Evolutionary conservation across 2,113 vertebrate genomes (phyloP).

Genomic region (Sminthopsis crassicaudata): DNA sequence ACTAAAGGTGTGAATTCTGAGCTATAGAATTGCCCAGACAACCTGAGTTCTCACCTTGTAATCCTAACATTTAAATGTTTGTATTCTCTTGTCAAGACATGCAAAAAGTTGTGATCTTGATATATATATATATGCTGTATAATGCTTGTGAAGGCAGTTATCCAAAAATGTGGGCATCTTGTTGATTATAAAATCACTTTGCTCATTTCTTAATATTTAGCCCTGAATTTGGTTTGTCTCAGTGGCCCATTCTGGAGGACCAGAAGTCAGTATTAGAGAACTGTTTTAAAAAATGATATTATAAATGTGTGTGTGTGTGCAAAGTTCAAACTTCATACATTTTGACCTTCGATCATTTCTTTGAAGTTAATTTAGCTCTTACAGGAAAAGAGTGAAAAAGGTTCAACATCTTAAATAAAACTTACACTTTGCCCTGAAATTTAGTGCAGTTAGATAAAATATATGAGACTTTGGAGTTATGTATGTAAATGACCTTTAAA

Average conservation of each 20-base stretch:
- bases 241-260: background rate
- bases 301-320: background rate
- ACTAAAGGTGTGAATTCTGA: no score
- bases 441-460: background rate
- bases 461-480: slow-evolving; percentile 19
- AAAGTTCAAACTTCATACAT: background rate
- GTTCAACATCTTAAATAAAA: background rate
- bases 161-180: background rate
- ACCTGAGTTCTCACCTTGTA: no score
- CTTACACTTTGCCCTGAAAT: background rate
- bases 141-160: background rate
- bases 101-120: background rate
- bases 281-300: background rate
- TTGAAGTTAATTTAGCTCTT: background rate
- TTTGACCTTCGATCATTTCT: background rate
- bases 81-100: background rate
- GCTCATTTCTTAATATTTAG: background rate
- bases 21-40: no score
- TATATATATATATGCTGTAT: background rate
- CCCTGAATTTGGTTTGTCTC: background rate
- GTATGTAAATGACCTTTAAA: slow-evolving; percentile 35
- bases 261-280: background rate
- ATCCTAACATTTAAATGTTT: background rate
- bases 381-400: background rate
- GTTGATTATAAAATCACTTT: background rate